Evolutionary conservation across 2,888 invertebrate genomes (phyloP).

Genomic region (Gymnoscelis rufifasciata): DNA sequence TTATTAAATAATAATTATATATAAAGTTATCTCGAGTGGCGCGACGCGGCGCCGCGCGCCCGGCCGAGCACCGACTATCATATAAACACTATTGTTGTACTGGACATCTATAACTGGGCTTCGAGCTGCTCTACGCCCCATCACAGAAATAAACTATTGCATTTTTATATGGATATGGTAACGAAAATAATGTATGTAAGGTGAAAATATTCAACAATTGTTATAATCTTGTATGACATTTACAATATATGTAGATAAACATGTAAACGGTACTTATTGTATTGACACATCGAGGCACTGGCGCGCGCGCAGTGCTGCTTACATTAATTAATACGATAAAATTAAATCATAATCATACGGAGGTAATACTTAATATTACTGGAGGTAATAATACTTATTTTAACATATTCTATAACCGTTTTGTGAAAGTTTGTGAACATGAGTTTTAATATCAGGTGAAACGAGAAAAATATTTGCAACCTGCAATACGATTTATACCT

Average conservation of each 20-base stretch:
- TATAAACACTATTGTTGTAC: constrained; percentile 71
- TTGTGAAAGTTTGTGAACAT: constrained; percentile 71
- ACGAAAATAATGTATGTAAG: constrained; percentile 71
- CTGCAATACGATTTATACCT: constrained; percentile 22
- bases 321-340: constrained; percentile 46
- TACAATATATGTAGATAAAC: constrained; percentile 62
- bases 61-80: constrained; percentile 65
- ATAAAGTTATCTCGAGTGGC: constrained; percentile 22
- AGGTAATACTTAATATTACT: constrained; percentile 74
- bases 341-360: constrained; percentile 56
- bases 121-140: constrained; percentile 21
- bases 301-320: constrained; percentile 8
- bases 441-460: constrained; percentile 35
- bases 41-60: constrained; percentile 48
- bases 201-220: constrained; percentile 74
- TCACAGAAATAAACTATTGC: constrained; percentile 65
- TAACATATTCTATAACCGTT: constrained; percentile 50
- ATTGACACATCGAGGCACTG: constrained; percentile 29
- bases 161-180: constrained; percentile 75
- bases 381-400: constrained; percentile 77
- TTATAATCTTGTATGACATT: constrained; percentile 67
- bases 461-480: constrained; percentile 18
- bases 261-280: constrained; percentile 42
- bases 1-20: constrained; percentile 29
- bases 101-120: constrained; percentile 35